Conservation (phyloP, 2,113 vertebrate genomes). For the Polyodon spathula region DNA sequence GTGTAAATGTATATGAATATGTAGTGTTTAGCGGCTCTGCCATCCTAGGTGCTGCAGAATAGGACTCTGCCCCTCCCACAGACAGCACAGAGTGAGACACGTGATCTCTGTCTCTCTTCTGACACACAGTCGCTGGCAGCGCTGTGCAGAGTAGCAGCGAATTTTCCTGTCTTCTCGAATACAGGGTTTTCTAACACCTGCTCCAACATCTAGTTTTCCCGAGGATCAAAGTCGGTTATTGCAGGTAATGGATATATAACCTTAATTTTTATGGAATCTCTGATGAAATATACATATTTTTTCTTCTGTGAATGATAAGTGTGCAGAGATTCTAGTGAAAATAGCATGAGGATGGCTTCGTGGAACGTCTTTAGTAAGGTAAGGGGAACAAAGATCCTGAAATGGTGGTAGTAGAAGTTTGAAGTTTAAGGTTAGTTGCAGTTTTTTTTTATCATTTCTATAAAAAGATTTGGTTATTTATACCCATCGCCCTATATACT, state of each 20-base stretch:
- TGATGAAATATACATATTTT: no score
- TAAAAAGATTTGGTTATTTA: not conserved
- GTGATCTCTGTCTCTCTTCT: slow-evolving; percentile 57
- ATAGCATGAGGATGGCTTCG: slow-evolving; percentile 43
- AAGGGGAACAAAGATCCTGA: slow-evolving; percentile 32
- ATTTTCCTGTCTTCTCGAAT: slow-evolving; percentile 31
- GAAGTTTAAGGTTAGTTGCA: slow-evolving; percentile 48
- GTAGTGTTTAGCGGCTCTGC: slow-evolving; percentile 39
- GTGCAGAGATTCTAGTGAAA: slow-evolving; percentile 44
- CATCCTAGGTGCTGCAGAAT: slow-evolving; percentile 64
- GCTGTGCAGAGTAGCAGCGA: slow-evolving; percentile 49
- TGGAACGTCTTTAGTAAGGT: slow-evolving; percentile 26
- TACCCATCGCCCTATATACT: not conserved
- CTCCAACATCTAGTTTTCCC: slow-evolving; percentile 11
- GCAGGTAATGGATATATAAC: slow-evolving; percentile 38
- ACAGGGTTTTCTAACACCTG: slow-evolving; percentile 36
- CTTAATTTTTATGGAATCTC: slow-evolving; percentile 4
- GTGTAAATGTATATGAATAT: slow-evolving; percentile 25
- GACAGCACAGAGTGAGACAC: slow-evolving; percentile 68
- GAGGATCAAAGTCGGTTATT: slow-evolving; percentile 24
- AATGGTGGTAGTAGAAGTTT: slow-evolving; percentile 36
- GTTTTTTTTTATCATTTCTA: slow-evolving; percentile 37
- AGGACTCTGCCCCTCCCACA: slow-evolving; percentile 62
- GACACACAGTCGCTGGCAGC: slow-evolving; percentile 53
- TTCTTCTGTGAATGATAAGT: no score